Conservation (phyloP, 2,113 vertebrate genomes). For the Siniperca chuatsi region DNA sequence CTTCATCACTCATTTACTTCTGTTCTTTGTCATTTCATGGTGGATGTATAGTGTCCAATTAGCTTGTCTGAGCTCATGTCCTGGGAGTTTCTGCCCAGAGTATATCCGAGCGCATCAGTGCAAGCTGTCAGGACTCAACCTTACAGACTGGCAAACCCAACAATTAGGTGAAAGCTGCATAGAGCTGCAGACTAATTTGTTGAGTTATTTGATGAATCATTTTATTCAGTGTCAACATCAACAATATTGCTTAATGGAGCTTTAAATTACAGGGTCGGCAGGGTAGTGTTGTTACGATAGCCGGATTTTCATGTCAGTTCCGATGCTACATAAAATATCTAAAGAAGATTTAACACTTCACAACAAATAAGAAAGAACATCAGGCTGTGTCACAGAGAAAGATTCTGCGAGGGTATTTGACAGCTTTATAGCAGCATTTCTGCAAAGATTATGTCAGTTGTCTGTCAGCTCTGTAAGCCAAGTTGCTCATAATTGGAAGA, state of each 20-base stretch:
- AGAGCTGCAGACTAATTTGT: not conserved
- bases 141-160: not conserved
- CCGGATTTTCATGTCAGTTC: not conserved
- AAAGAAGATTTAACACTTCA: slow-evolving; percentile 25
- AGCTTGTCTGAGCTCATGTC: not conserved
- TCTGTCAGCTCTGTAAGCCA: slow-evolving; percentile 12
- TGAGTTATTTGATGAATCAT: slow-evolving; percentile 8
- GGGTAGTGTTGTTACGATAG: slow-evolving; percentile 13
- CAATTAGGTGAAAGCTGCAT: not conserved
- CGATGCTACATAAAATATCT: slow-evolving; percentile 14
- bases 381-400: not conserved
- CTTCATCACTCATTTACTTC: not conserved
- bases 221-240: slow-evolving; percentile 23
- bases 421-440: slow-evolving; percentile 37
- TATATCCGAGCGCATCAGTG: not conserved
- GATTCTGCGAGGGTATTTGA: not conserved
- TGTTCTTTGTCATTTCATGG: not conserved
- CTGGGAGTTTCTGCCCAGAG: not conserved
- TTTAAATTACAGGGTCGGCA: slow-evolving; percentile 32
- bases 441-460: slow-evolving; percentile 11
- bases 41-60: not conserved
- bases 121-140: not conserved
- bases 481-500: slow-evolving; percentile 30
- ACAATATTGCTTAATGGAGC: slow-evolving; percentile 43
- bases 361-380: slow-evolving; percentile 26